Evolutionary conservation across 2,113 vertebrate genomes (phyloP).

Genomic region (Mystacornis crossleyi): DNA sequence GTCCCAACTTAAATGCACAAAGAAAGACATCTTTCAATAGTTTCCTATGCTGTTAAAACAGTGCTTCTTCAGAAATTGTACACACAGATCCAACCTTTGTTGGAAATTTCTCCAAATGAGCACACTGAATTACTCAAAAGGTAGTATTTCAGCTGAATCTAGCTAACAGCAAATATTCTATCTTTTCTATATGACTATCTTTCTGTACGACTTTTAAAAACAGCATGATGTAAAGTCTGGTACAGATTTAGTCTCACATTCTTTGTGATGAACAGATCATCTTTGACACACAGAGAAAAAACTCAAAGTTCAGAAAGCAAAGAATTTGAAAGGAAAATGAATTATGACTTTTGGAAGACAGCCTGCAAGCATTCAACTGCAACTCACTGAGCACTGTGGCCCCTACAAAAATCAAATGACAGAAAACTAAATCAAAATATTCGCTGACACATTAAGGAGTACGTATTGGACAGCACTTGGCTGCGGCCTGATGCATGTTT

Average conservation of each 20-base stretch:
- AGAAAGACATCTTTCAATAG: background rate
- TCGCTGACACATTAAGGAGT: background rate
- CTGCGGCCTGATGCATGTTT: background rate
- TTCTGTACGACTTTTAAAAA: background rate
- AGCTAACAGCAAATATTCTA: background rate
- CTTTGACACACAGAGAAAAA: background rate
- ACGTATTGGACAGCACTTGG: background rate
- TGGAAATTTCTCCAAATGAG: background rate
- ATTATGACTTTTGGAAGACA: background rate
- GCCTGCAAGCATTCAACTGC: background rate
- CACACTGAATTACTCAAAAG: background rate
- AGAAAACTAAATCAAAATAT: background rate
- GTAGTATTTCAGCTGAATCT: background rate
- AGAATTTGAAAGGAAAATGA: background rate
- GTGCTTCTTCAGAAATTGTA: background rate
- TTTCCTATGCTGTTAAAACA: background rate
- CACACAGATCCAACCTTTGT: background rate
- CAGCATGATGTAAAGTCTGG: background rate
- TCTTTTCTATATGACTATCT: background rate
- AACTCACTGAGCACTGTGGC: background rate
- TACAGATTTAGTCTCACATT: background rate
- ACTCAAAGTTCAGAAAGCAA: background rate
- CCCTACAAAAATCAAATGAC: background rate
- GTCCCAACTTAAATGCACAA: background rate
- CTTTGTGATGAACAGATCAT: background rate